Percentiles rank a stretch among this genome's conserved stretches.
Evolutionary conservation across 1,140 invertebrate genomes (phyloP).

Genomic region (Chionoecetes opilio): DNA sequence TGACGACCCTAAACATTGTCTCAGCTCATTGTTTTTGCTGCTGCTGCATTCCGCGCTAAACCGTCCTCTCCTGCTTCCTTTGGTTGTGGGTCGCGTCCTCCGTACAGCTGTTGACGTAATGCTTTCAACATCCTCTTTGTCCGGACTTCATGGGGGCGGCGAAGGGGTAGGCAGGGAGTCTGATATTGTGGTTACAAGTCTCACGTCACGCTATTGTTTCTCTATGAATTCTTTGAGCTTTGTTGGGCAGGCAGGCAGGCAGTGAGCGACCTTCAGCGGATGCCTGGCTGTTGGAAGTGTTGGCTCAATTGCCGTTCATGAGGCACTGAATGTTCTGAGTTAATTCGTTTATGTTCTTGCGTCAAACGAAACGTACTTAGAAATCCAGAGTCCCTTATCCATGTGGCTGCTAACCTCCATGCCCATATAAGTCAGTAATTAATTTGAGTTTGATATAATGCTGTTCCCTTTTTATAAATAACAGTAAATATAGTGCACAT

Average conservation of each 20-base stretch:
- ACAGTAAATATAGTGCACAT: no score
- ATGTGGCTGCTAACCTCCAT: no score
- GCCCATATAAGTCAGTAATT: no score
- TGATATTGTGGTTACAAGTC: background rate
- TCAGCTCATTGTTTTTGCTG: conserved; percentile 4
- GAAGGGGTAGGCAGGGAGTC: background rate
- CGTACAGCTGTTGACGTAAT: no score
- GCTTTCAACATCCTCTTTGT: no score
- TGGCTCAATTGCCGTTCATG: background rate
- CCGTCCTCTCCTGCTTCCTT: background rate
- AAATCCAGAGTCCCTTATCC: no score
- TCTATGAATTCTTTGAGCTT: conserved; percentile 1
- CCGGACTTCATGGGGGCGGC: no score
- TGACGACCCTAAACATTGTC: conserved; percentile 3
- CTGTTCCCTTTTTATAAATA: no score
- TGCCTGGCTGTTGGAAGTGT: background rate
- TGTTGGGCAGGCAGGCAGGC: background rate
- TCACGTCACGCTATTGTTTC: background rate
- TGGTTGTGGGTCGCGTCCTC: background rate
- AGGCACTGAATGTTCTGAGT: background rate
- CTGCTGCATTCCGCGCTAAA: background rate
- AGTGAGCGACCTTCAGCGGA: background rate
- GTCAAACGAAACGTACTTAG: background rate
- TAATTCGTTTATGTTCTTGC: background rate
- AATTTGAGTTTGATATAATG: no score